Evolutionary conservation across 2,888 invertebrate species (phyloP), one percentile per base, ranked within the genome.

Genomic region (Sericinus montela): DNA sequence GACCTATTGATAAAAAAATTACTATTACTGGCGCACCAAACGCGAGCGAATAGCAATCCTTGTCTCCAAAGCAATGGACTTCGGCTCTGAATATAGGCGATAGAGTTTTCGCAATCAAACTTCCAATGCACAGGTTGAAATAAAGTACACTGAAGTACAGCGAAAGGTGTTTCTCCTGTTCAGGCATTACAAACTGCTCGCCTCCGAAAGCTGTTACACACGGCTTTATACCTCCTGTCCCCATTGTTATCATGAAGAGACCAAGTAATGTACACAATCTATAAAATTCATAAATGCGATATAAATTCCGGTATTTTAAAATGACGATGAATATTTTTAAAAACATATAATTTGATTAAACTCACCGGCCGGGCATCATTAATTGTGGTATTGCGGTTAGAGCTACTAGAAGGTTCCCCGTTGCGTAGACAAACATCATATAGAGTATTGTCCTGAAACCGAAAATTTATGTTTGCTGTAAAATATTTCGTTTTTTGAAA

Each of bases 161-260:
- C 0, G 91, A 90, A 36, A 94, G 80, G 64, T 93, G 91, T 54
- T 89, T 87, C 11, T 91, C 89, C 79, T 94, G 93, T 40, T 90
- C 83, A 0, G 92, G 92, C 35, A 92, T 63, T 11, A 81, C 75
- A 65, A 95, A 94, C 72, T 95, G 95, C 74, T 96, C 95, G 0
- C 95, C 95, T 2, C 95, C 95, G 69, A 95, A 95, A 0, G 95
- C 92, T 0, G 94, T 89, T 0, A 95, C 95, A 70, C 95, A 95
- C 0, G 95, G 95, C 60, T 95, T 96, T 55, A 96, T 95, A 3
- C 95, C 95, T 0, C 95, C 95, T 0, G 95, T 94, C 1, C 95
- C 95, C 3, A 94, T 56, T 0, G 94, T 94, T 51, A 95, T 93
- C 57, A 95, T 77, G 10, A 92, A 68, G 19, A 96, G 76, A 0